Base-by-base conservation (phyloP, 35 echinoderm and acorn worm species). In the Ophioderma brevispina region DNA sequence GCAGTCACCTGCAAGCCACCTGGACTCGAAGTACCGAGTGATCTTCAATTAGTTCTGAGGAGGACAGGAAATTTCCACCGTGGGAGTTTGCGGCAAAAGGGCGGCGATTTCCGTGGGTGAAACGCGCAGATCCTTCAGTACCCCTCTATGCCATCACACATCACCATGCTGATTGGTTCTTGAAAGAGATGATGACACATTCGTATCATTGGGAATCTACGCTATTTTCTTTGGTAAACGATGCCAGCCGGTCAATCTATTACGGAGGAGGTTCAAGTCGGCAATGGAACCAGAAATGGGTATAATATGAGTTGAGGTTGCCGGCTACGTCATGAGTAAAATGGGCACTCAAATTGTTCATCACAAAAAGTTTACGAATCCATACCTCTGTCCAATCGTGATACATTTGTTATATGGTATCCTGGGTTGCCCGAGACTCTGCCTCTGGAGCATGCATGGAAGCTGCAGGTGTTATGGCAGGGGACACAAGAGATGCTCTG, bases 121-220 rank as follows among this genome's bases (percentile, higher is more conserved):
- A 95, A 95, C 93, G 3, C 85, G 83, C 38, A 82, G 49, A 28
- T 89, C 93, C 90, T 95, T 59, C 23, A 30, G 14, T 91, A 87
- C 34, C 75, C 87, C 17, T 88, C 82, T 82, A 18, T 38, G 13
- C n/a, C 32, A 83, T 46, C 75, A 95, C 38, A 36, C 76, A 28
- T n/a, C n/a, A 91, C 10, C 31, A 88, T 0, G 84, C 40, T 23
- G 89, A 95, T 59, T 95, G 93, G 93, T 95, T 95, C 35, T 0
- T 95, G 0, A 95, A 95, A 77, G 89, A 55, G 93, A 95, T 56
- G 93, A 95, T 80, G 93, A 95, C 52, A 91, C 88, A 3, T 95
- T 75, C 59, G 38, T 95, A 91, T 95, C 30, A 78, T 91, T 15
- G 93, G 91, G 41, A 95, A 95, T 38, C 76, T 95, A 14, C 28